Evolutionary conservation across 2,797 vertebrate species (phyloP).

Genomic region (Fundulus diaphanus): DNA sequence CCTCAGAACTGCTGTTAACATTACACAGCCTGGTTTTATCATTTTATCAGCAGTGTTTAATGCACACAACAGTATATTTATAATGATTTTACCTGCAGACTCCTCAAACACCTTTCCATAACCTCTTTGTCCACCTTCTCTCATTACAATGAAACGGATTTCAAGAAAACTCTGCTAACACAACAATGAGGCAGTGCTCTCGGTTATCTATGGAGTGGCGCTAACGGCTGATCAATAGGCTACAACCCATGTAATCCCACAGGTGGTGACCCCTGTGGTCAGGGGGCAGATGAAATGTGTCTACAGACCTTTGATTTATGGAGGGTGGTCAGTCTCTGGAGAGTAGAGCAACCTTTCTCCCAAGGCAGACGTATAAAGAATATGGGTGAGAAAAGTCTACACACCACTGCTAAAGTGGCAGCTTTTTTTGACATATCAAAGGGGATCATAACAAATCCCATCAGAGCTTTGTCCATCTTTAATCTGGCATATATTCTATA

Average conservation of each 20-base stretch:
- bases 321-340: not conserved
- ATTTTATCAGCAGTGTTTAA: not conserved
- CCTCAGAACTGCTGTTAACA: conserved; percentile 10
- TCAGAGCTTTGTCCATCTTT: not conserved
- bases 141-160: not conserved
- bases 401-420: not conserved
- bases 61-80: too few relatives aligned
- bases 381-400: not conserved
- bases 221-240: conserved; percentile 53
- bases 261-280: not conserved
- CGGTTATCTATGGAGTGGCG: not conserved
- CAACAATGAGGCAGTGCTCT: not conserved
- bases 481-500: not conserved
- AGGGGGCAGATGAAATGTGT: not conserved
- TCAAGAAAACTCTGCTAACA: not conserved
- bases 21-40: not conserved
- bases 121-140: not conserved
- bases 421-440: not conserved
- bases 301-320: conserved; percentile 1
- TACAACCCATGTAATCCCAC: not conserved
- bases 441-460: too few relatives aligned
- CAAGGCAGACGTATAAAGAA: not conserved
- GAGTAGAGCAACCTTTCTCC: not conserved
- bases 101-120: not conserved
- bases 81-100: not conserved